phyloP scores from a whole-genome alignment of 2,113 vertebrate species.

The Podarcis raffonei region DNA sequence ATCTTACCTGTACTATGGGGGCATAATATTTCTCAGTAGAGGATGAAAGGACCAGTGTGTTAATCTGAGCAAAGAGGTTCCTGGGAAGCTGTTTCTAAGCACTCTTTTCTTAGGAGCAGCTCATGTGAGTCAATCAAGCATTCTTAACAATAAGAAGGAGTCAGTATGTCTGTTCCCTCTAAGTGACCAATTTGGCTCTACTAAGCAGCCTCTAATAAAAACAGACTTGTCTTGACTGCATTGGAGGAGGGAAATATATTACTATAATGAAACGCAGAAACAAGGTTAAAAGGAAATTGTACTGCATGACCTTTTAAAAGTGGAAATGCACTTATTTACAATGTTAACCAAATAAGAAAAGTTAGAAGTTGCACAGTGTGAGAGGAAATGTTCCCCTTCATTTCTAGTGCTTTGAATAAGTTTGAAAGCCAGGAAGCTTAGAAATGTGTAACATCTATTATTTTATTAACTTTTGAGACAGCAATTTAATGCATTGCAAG shows the following conservation, averaged over 20 bases:
- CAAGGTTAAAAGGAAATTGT: conserved; percentile 47
- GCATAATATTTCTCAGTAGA: conserved; percentile 20
- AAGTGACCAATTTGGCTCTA: conserved; percentile 40
- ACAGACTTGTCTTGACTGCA: conserved; percentile 22
- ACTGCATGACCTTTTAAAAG: conserved; percentile 25
- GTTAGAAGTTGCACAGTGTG: neutral
- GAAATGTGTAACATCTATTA: neutral
- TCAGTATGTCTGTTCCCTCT: conserved; percentile 24
- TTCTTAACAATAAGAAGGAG: conserved; percentile 15
- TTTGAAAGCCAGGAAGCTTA: neutral
- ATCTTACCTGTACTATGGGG: conserved; percentile 23
- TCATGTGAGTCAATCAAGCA: conserved; percentile 29
- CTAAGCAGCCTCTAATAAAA: conserved; percentile 29
- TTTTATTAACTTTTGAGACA: neutral
- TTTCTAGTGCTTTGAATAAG: neutral
- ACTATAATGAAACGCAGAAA: conserved; percentile 58
- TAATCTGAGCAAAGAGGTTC: conserved; percentile 33
- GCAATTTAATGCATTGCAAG: neutral
- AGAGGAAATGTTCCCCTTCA: neutral
- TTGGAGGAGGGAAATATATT: conserved; percentile 33
- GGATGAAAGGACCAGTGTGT: conserved; percentile 16
- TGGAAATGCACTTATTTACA: conserved; percentile 15
- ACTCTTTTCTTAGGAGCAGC: conserved; percentile 38
- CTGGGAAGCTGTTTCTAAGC: conserved; percentile 37
- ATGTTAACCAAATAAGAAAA: conserved; percentile 30